Conservation (phyloP, 2,113 vertebrate species). For the Pollachius pollachius region DNA sequence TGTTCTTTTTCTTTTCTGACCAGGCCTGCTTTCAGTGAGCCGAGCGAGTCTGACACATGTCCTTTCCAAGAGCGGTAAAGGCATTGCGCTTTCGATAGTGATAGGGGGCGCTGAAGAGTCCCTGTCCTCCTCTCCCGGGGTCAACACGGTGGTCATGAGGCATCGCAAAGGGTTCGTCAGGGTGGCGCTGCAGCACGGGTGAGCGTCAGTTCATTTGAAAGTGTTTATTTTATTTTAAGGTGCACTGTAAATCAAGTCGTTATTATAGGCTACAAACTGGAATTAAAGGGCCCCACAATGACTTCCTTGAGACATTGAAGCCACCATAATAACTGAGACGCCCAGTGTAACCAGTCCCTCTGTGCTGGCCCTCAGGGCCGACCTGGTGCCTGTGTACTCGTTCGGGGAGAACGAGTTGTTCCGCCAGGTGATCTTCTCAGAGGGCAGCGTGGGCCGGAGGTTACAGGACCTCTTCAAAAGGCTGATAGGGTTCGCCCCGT, state of each 20-base stretch:
- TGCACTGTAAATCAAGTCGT: too few species aligned
- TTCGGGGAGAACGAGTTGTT: slow-evolving; percentile 84
- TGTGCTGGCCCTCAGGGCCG: slow-evolving; percentile 63
- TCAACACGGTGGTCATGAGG: slow-evolving; percentile 64
- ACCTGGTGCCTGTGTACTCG: slow-evolving; percentile 79
- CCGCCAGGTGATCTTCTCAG: slow-evolving; percentile 62
- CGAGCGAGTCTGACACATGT: slow-evolving; percentile 68
- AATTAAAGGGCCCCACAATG: too few species aligned
- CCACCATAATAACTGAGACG: background rate
- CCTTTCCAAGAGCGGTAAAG: slow-evolving; percentile 65
- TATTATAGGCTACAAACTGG: too few species aligned
- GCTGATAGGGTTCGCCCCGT: slow-evolving; percentile 73
- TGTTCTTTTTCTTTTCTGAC: background rate
- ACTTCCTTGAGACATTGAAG: background rate
- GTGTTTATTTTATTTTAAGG: too few species aligned
- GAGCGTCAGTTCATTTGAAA: slow-evolving; percentile 27
- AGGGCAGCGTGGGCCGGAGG: slow-evolving; percentile 57
- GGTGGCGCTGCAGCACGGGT: slow-evolving; percentile 78
- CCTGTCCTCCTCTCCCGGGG: slow-evolving; percentile 61
- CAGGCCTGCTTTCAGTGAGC: slow-evolving; percentile 74
- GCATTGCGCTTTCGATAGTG: slow-evolving; percentile 77
- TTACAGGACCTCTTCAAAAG: slow-evolving; percentile 75
- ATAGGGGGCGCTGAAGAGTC: slow-evolving; percentile 78
- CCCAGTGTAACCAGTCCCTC: background rate
- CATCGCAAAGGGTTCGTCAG: slow-evolving; percentile 77